phyloP scores from a whole-genome alignment of 2,113 vertebrate genomes.

The Etia nguti region DNA sequence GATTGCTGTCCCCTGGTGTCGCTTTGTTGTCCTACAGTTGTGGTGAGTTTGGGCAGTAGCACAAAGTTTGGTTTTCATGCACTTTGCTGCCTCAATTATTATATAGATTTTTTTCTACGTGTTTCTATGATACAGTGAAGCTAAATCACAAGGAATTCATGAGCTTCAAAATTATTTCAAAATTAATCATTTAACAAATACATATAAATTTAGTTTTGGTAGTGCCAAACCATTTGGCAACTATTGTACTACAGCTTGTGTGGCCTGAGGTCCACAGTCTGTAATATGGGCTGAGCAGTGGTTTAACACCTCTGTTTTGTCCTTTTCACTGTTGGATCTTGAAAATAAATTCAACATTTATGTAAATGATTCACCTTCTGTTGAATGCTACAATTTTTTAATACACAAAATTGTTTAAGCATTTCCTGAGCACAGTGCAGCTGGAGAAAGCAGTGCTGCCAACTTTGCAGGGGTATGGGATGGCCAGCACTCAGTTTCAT shows the following conservation, averaged over 20 bases:
- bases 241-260: neutral
- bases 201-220: neutral
- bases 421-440: no score
- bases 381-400: no score
- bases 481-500: neutral
- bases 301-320: neutral
- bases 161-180: neutral
- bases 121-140: neutral
- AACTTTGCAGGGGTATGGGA: neutral
- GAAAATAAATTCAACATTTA: no score
- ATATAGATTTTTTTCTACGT: neutral
- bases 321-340: neutral
- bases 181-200: neutral
- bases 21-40: neutral
- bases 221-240: neutral
- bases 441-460: neutral
- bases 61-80: neutral
- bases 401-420: no score
- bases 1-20: rapidly evolving
- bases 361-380: no score
- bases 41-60: neutral
- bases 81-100: neutral
- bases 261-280: neutral
- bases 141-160: neutral
- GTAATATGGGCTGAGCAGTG: neutral